Evolutionary conservation across 2,797 vertebrate genomes (phyloP).

Genomic region (Gouania willdenowi): DNA sequence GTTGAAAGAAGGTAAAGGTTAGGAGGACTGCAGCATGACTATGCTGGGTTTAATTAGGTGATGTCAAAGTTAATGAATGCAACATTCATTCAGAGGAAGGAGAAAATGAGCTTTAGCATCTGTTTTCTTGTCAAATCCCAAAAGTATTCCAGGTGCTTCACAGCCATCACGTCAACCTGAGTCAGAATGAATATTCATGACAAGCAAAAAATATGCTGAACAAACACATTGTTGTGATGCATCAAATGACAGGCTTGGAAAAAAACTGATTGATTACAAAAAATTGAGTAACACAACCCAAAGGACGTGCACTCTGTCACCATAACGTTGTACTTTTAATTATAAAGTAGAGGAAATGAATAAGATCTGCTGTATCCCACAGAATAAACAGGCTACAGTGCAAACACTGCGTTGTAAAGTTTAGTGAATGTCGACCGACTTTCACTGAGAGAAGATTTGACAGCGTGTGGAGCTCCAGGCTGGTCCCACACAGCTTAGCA

Average conservation of each 20-base stretch:
- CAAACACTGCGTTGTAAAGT: not conserved
- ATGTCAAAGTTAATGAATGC: slow-evolving; percentile 35
- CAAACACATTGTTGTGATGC: not conserved
- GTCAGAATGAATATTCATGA: slow-evolving; percentile 35
- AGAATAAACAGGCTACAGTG: not conserved
- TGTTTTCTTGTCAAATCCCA: slow-evolving; percentile 33
- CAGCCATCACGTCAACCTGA: slow-evolving; percentile 29
- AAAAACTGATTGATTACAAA: slow-evolving; percentile 9
- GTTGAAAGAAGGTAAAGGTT: too few relatives aligned
- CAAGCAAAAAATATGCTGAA: slow-evolving; percentile 10
- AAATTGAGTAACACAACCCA: too few relatives aligned
- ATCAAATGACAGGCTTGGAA: not conserved
- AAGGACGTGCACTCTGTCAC: too few relatives aligned
- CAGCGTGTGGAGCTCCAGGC: not conserved
- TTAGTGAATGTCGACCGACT: too few relatives aligned
- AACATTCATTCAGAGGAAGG: slow-evolving; percentile 29
- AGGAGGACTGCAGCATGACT: slow-evolving; percentile 27
- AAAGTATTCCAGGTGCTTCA: slow-evolving; percentile 41
- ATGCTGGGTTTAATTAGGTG: slow-evolving; percentile 15
- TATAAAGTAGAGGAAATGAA: too few relatives aligned
- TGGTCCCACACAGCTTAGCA: slow-evolving; percentile 2
- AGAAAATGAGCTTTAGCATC: slow-evolving; percentile 49
- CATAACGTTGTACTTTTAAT: too few relatives aligned
- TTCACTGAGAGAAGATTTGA: too few relatives aligned
- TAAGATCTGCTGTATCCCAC: too few relatives aligned